phyloP scores from a whole-genome alignment of 2,888 invertebrate species.

The Leptinotarsa tumamoca region DNA sequence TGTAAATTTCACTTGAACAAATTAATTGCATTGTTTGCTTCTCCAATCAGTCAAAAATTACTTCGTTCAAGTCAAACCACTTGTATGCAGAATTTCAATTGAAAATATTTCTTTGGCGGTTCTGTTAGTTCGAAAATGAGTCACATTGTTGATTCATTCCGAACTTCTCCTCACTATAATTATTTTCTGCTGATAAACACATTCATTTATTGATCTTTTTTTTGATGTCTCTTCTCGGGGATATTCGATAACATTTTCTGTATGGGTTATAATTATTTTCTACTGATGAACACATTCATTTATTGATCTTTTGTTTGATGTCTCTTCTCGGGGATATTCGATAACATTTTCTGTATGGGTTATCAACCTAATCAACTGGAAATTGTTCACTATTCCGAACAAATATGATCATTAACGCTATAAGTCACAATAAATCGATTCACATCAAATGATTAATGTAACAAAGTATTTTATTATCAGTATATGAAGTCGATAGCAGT shows the following conservation, averaged over 20 bases:
- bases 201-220: background rate
- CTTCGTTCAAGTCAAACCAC: too few relatives aligned
- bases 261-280: background rate
- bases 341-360: background rate
- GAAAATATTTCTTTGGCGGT: too few relatives aligned
- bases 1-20: too few relatives aligned
- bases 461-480: background rate
- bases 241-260: background rate
- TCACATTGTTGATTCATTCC: too few relatives aligned
- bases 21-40: too few relatives aligned
- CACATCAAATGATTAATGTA: background rate
- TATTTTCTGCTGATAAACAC: background rate
- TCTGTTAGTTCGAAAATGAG: too few relatives aligned
- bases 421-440: background rate
- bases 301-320: background rate
- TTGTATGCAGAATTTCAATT: too few relatives aligned
- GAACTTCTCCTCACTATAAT: too few relatives aligned
- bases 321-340: background rate
- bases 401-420: background rate
- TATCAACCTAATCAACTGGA: background rate
- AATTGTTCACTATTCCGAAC: background rate
- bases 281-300: background rate
- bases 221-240: background rate
- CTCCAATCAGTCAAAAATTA: too few relatives aligned
- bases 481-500: background rate